phyloP scores from a whole-genome alignment of 2,113 vertebrate species.

The Corydoras sp. region DNA sequence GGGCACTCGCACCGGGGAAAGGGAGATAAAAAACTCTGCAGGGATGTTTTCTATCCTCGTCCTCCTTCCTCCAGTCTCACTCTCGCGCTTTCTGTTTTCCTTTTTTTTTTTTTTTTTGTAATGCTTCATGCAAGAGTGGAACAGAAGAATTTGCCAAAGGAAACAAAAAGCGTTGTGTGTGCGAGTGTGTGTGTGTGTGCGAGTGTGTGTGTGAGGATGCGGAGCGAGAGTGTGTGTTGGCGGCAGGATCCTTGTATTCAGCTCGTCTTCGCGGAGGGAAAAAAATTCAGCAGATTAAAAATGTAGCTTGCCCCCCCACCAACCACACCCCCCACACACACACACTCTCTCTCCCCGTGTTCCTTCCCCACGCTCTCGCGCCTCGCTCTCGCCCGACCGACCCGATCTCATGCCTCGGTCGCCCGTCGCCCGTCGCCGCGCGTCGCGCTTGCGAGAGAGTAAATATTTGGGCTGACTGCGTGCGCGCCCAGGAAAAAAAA shows the following conservation, averaged over 20 bases:
- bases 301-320: conserved; percentile 67
- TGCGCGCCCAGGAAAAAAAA: conserved; percentile 33
- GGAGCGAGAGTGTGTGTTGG: conserved; percentile 71
- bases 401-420: conserved; percentile 28
- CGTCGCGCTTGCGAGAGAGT: conserved; percentile 56
- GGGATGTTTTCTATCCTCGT: conserved; percentile 80
- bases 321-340: too few species aligned
- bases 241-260: conserved; percentile 87
- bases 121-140: conserved; percentile 97
- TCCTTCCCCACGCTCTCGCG: conserved; percentile 39
- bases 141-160: conserved; percentile 99
- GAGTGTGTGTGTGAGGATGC: conserved; percentile 64
- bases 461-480: conserved; percentile 61
- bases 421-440: conserved; percentile 37
- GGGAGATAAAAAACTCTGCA: conserved; percentile 98
- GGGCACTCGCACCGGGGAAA: conserved; percentile 93
- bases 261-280: conserved; percentile 86
- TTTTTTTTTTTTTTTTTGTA: conserved; percentile 53
- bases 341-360: conserved; percentile 28
- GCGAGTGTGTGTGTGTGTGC: conserved; percentile 69
- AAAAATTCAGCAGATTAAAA: conserved; percentile 85
- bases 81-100: conserved; percentile 19
- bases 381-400: conserved; percentile 37
- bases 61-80: conserved; percentile 52
- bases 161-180: conserved; percentile 75